Evolutionary conservation across 2,797 vertebrate species (phyloP).

Genomic region (Tokudaia muenninki): DNA sequence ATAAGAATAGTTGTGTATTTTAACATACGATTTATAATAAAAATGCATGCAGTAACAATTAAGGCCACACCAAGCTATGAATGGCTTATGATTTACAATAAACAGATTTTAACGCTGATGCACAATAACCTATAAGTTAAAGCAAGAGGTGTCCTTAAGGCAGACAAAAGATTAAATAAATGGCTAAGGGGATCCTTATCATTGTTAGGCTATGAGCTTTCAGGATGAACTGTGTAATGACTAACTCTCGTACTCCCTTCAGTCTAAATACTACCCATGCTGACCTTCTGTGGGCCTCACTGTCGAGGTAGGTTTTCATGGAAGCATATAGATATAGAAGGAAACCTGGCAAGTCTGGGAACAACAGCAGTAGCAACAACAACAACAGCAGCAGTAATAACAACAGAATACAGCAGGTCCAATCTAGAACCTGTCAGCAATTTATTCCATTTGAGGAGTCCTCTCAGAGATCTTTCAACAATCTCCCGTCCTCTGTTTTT

Average conservation of each 20-base stretch:
- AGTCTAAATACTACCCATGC: background rate
- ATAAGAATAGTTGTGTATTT: background rate
- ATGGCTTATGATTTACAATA: slow-evolving; percentile 1
- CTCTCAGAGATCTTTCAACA: background rate
- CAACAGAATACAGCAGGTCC: background rate
- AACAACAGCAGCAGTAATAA: background rate
- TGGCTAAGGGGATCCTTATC: background rate
- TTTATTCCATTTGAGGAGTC: background rate
- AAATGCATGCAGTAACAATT: slow-evolving; percentile 5
- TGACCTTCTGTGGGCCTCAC: background rate
- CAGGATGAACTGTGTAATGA: background rate
- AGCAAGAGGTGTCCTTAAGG: background rate
- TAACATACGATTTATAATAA: background rate
- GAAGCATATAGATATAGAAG: background rate
- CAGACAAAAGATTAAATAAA: background rate
- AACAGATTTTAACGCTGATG: background rate
- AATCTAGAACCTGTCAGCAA: background rate
- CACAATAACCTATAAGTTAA: background rate
- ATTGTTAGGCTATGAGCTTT: slow-evolving; percentile 35
- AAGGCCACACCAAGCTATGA: background rate
- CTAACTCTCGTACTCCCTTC: background rate
- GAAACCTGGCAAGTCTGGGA: background rate
- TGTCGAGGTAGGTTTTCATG: background rate
- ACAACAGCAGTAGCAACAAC: background rate
- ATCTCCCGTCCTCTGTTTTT: background rate